A percentile compares a stretch with the other conserved stretches of the same genome.
Evolutionary conservation across 2,888 invertebrate species (phyloP).

Genomic region (Euphydryas editha): DNA sequence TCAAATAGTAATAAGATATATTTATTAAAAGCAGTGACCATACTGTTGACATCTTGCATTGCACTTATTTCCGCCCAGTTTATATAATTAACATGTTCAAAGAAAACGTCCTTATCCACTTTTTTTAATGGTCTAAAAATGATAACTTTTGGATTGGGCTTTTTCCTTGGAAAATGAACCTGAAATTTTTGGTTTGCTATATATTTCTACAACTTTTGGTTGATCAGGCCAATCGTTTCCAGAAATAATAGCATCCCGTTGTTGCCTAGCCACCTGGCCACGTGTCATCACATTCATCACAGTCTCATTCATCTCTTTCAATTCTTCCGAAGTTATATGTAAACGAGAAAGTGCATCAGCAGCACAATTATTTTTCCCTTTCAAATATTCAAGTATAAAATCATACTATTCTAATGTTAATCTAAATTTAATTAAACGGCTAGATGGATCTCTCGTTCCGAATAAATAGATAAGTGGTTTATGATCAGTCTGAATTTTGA

Average conservation of each 20-base stretch:
- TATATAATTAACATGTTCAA: too few relatives aligned
- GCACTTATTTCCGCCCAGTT: too few relatives aligned
- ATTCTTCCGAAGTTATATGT: constrained; percentile 28
- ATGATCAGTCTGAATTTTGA: constrained; percentile 3
- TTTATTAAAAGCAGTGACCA: too few relatives aligned
- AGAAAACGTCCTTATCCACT: too few relatives aligned
- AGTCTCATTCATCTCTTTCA: neutral
- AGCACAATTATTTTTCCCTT: constrained; percentile 32
- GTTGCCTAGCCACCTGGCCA: too few relatives aligned
- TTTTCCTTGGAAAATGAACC: too few relatives aligned
- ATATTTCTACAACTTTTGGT: constrained; percentile 30
- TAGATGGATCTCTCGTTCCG: constrained; percentile 26
- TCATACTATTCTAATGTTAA: constrained; percentile 31
- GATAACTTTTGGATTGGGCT: too few relatives aligned
- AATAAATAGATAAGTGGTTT: constrained; percentile 33
- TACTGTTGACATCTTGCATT: too few relatives aligned
- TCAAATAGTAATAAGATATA: too few relatives aligned
- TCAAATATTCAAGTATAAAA: constrained; percentile 34
- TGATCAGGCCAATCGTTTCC: constrained; percentile 30
- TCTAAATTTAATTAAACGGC: constrained; percentile 18
- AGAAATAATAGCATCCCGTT: constrained; percentile 16
- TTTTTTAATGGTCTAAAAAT: too few relatives aligned
- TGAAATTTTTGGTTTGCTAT: constrained; percentile 20
- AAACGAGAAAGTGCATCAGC: constrained; percentile 41
- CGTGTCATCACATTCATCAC: too few relatives aligned